Conservation (phyloP, 2,888 invertebrate genomes). For the Drepana falcataria region DNA sequence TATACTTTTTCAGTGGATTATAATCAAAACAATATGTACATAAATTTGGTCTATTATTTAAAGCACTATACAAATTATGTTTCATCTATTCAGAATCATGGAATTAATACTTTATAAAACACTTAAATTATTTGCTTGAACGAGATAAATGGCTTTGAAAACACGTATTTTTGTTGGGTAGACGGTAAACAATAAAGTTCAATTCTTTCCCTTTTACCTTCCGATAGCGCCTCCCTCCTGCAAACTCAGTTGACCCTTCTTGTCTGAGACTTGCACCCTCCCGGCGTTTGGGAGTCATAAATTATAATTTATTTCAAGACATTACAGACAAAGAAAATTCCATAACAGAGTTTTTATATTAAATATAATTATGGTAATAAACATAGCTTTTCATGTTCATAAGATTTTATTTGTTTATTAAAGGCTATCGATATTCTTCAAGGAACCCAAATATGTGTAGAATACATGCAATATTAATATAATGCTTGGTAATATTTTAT, state of each 20-base stretch:
- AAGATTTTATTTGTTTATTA: too few relatives aligned
- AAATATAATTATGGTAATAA: neutral
- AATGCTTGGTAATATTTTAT: too few relatives aligned
- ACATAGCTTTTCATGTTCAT: too few relatives aligned
- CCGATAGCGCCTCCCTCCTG: slow-evolving; percentile 15
- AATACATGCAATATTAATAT: too few relatives aligned
- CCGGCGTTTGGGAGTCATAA: slow-evolving; percentile 37
- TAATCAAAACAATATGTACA: too few relatives aligned
- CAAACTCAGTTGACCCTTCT: slow-evolving; percentile 49
- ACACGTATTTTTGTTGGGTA: slow-evolving; percentile 3
- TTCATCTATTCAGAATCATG: too few relatives aligned
- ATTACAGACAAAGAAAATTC: slow-evolving; percentile 28
- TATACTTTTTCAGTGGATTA: too few relatives aligned
- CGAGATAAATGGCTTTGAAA: slow-evolving; percentile 7
- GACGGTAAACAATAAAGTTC: neutral
- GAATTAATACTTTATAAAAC: neutral
- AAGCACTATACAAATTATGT: too few relatives aligned
- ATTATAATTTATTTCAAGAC: slow-evolving; percentile 52
- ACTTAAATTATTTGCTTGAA: neutral
- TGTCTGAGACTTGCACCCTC: slow-evolving; percentile 40
- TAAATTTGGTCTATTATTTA: too few relatives aligned
- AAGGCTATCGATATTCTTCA: too few relatives aligned
- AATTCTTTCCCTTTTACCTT: neutral
- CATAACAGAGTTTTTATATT: slow-evolving; percentile 18
- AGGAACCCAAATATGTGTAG: too few relatives aligned